Evolutionary conservation across 2,113 vertebrate species (phyloP).

Genomic region (Myanophis thanlyinensis): DNA sequence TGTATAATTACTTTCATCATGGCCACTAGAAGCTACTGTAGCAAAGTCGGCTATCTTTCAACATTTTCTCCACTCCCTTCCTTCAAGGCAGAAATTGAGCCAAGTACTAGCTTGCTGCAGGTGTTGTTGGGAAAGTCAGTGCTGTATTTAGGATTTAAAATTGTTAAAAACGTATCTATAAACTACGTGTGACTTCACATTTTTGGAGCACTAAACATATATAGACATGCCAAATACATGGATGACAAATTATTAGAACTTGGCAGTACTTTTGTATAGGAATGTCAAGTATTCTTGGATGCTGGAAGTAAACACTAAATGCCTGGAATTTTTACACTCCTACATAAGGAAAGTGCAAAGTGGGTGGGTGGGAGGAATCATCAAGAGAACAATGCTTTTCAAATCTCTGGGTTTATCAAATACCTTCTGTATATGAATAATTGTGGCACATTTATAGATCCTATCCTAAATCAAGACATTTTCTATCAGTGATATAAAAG

Average conservation of each 20-base stretch:
- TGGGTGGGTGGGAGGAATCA: rapidly evolving
- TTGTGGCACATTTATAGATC: not conserved
- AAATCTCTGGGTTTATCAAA: not conserved
- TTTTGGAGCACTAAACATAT: not conserved
- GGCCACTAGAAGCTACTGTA: not conserved
- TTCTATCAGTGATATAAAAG: not conserved
- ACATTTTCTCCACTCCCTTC: constrained; percentile 1
- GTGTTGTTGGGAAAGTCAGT: not conserved
- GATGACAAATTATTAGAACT: not conserved
- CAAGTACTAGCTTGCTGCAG: not conserved
- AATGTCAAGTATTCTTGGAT: constrained; percentile 5
- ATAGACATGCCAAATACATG: not conserved
- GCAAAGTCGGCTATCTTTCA: not conserved
- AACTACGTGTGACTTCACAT: not conserved
- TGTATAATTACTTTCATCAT: not conserved
- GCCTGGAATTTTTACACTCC: not conserved
- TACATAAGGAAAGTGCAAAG: not conserved
- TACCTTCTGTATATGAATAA: not conserved
- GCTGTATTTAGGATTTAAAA: not conserved
- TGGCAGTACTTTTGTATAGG: not conserved
- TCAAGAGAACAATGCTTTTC: not conserved
- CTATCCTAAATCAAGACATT: not conserved
- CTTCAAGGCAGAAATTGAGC: not conserved
- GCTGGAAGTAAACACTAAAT: not conserved
- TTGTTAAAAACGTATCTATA: not conserved